Evolutionary conservation across 30 jellyfish, hydroid and myxozoan genomes (phyloP), one percentile per base, ranked within the genome.

Genomic region (Aurelia sp.): DNA sequence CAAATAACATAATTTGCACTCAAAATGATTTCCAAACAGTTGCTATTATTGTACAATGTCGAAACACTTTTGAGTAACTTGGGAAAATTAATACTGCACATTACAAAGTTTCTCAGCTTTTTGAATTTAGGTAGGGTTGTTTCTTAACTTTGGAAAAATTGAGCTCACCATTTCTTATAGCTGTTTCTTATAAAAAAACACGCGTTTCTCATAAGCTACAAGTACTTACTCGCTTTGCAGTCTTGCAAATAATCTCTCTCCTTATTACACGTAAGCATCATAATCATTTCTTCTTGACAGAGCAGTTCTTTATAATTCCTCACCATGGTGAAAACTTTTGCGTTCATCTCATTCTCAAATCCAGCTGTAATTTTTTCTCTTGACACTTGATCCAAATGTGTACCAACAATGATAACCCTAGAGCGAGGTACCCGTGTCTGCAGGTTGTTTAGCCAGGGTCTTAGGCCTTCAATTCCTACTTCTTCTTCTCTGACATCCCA

Each of bases 361-460:
- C 64, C 74, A 1, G 64, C 68, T 20, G 80, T 51, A 33, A 20
- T 33, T 16, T 67, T 66, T 5, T 74, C 94, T 21, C 52, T 63
- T 8, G 47, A 9, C 13, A 89, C 61, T 57, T 74, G 52, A 63
- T 94, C 99, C 65, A 94, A 80, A 60, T 88, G 96, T 22, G 99
- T 94, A 17, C 95, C 99, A 44, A 94, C 97, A 38, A 94, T 58
- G 51, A 94, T 79, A 18, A 94, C 89, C n/a, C 96, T 50, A 8
- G 96, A 84, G 16, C 40, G 31, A 12, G 97, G 96, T 0, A 94
- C 99, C 16, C 99, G 91, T 48, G 90, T 67, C 61, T 78, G 92
- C 30, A 94, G 84, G 63, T 94, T 94, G 53, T 90, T 97, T 6
- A 94, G 88, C 99, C 99, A 94, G 19, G 97, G 97, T 17, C 66